These are phyloP conservation scores for Lepus europaeus DNA, from an alignment of 2,113 vertebrate genomes.

Conservation along the genomic window DNA sequence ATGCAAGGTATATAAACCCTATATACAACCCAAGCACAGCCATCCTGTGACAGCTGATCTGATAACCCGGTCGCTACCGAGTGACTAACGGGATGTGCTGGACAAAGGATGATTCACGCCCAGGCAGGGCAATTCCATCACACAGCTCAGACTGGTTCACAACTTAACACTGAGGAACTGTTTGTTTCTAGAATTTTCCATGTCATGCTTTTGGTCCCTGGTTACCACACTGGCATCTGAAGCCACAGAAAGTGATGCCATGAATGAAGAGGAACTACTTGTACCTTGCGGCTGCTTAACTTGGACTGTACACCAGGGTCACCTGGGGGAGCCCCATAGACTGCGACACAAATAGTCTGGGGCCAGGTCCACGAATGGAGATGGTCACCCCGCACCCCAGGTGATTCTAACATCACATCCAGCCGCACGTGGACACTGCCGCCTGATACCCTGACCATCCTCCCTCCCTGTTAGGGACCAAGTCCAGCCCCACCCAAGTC, in stretches of 20 bases:
- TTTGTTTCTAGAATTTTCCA: conserved; percentile 29
- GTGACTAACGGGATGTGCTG: neutral
- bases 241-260: neutral
- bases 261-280: neutral
- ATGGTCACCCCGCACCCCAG: no score
- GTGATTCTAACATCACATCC: neutral
- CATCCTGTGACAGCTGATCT: neutral
- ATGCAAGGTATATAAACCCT: neutral
- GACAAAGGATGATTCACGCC: neutral
- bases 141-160: neutral
- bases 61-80: neutral
- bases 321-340: neutral
- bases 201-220: neutral
- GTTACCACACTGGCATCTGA: neutral
- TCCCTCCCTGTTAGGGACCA: neutral
- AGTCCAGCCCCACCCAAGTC: neutral
- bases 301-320: accelerated
- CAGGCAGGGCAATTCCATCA: neutral
- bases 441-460: neutral
- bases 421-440: neutral
- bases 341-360: neutral
- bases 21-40: neutral
- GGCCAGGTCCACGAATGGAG: neutral
- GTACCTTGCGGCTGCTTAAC: neutral
- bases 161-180: neutral